Percentiles rank a stretch among this genome's conserved stretches.
These are phyloP conservation scores for Andrena hattorfiana DNA, from an alignment of 2,888 invertebrate species.

Conservation along the genomic window DNA sequence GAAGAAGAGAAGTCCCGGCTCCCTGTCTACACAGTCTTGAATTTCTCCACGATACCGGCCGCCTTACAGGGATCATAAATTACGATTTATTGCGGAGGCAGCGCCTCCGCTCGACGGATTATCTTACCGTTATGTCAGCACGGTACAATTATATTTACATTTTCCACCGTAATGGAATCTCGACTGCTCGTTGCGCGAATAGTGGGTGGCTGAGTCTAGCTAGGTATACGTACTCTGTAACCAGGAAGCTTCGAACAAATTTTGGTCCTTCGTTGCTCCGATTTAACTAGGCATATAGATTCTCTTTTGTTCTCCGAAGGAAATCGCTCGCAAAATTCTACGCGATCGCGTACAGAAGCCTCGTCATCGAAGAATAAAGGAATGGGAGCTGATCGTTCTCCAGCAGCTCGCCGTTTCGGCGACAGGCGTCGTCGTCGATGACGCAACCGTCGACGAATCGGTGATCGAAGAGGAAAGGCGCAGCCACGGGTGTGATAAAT, in stretches of 20 bases:
- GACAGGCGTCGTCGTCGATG: background rate
- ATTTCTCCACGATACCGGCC: conserved; percentile 75
- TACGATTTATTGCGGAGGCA: conserved; percentile 83
- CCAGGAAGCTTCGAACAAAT: no score
- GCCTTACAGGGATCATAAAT: conserved; percentile 81
- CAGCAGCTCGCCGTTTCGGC: background rate
- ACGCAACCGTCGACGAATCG: background rate
- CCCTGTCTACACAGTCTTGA: conserved; percentile 72
- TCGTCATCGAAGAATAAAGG: no score
- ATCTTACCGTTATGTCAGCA: conserved; percentile 84
- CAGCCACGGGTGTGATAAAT: conserved; percentile 69
- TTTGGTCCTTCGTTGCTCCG: no score
- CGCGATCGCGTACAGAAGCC: no score
- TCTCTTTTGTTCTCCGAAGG: no score
- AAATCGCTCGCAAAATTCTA: no score
- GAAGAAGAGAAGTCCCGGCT: conserved; percentile 25
- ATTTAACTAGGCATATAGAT: no score
- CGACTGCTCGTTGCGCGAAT: conserved; percentile 28
- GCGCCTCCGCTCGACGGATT: conserved; percentile 83
- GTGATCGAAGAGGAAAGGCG: conserved; percentile 28
- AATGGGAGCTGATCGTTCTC: background rate
- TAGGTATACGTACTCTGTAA: background rate
- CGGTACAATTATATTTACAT: conserved; percentile 83
- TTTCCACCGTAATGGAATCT: conserved; percentile 80
- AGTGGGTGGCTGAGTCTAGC: background rate